Percentiles rank a stretch among this genome's conserved stretches.
Conservation (phyloP, 1,140 invertebrate genomes). For the Formica selysi region DNA sequence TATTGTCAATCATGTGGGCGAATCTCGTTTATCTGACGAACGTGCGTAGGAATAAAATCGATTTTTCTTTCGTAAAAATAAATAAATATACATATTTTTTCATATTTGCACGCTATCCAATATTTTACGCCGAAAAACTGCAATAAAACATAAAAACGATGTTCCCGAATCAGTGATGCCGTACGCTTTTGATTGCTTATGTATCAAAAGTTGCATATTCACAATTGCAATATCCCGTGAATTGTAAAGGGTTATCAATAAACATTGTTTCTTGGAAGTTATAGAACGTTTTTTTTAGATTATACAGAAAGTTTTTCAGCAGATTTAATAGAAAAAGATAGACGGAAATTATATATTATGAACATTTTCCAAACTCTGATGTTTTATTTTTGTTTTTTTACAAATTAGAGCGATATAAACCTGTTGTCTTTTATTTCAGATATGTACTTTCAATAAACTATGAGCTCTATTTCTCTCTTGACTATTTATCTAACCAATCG, state of each 20-base stretch:
- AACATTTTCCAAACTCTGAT: neutral
- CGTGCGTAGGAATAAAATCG: constrained; percentile 2
- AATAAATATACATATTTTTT: neutral
- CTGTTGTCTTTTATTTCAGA: neutral
- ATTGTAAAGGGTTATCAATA: neutral
- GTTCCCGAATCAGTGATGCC: neutral
- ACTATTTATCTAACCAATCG: constrained; percentile 2
- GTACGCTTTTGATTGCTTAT: neutral
- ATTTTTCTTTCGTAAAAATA: neutral
- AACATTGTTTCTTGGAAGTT: neutral
- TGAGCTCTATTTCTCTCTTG: neutral
- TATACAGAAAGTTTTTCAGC: neutral
- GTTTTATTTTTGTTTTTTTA: neutral
- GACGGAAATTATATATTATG: neutral
- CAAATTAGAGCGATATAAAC: neutral
- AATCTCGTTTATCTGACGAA: constrained; percentile 5
- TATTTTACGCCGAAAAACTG: neutral
- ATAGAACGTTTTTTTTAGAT: neutral
- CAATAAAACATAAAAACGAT: neutral
- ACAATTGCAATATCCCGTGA: neutral
- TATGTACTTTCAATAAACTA: neutral
- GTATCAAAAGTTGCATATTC: neutral
- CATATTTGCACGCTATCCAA: neutral
- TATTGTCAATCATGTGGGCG: neutral
- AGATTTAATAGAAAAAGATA: neutral